phyloP scores from a whole-genome alignment of 2,797 vertebrate genomes.

The Danionella dracula region DNA sequence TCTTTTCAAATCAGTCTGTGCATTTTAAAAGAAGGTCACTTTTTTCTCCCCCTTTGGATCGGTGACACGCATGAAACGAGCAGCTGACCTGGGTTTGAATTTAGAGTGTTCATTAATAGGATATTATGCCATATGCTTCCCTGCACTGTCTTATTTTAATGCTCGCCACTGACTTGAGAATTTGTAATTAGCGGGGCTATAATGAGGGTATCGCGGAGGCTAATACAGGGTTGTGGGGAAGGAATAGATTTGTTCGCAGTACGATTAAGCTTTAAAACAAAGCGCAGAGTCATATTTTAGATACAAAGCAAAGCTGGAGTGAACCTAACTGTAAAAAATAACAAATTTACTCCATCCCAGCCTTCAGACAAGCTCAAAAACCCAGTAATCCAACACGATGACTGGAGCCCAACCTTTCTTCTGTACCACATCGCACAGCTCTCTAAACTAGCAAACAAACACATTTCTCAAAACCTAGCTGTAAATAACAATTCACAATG shows the following conservation, averaged over 20 bases:
- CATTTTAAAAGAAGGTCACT: slow-evolving; percentile 83
- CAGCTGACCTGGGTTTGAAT: slow-evolving; percentile 99
- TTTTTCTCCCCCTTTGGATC: slow-evolving; percentile 70
- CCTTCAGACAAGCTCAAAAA: slow-evolving; percentile 51
- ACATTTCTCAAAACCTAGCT: slow-evolving; percentile 52
- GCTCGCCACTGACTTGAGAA: slow-evolving; percentile 92
- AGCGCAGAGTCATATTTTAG: slow-evolving; percentile 33
- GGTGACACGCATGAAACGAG: slow-evolving; percentile 90
- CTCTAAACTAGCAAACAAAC: slow-evolving; percentile 57
- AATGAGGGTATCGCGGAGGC: slow-evolving; percentile 93
- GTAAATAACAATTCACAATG: slow-evolving; percentile 41
- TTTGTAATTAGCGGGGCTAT: slow-evolving; percentile 98
- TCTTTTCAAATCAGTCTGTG: slow-evolving; percentile 70
- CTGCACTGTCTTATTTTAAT: slow-evolving; percentile 93
- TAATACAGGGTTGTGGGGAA: slow-evolving; percentile 80
- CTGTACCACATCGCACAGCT: slow-evolving; percentile 56
- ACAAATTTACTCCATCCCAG: not conserved
- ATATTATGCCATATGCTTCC: slow-evolving; percentile 99
- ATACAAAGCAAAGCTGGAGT: not conserved
- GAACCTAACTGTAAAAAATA: slow-evolving; percentile 1
- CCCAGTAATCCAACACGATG: slow-evolving; percentile 48
- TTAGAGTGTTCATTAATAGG: slow-evolving; percentile 99
- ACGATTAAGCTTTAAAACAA: slow-evolving; percentile 54
- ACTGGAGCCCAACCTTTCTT: slow-evolving; percentile 61
- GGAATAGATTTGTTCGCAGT: slow-evolving; percentile 72